These are phyloP conservation scores for Mycteria americana DNA, from an alignment of 2,797 vertebrate species.

Conservation along the genomic window DNA sequence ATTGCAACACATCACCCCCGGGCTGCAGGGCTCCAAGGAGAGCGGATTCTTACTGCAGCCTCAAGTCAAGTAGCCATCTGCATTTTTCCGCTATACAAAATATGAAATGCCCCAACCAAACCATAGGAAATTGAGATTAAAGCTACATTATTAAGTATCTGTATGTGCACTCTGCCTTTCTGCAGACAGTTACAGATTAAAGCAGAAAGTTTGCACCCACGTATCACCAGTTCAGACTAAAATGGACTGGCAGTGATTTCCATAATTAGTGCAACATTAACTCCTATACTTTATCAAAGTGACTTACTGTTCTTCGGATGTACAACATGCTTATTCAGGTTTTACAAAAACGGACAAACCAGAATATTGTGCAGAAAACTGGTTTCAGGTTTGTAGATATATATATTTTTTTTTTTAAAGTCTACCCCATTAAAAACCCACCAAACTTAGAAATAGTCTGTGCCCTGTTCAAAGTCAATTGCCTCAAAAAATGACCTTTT, in stretches of 20 bases:
- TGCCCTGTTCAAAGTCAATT: neutral
- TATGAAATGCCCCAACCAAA: slow-evolving; percentile 27
- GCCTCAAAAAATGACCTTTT: neutral
- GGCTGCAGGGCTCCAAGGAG: neutral
- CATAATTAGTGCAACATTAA: slow-evolving; percentile 58
- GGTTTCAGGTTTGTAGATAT: neutral
- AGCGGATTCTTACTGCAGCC: neutral
- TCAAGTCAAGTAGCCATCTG: neutral
- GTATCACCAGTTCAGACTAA: slow-evolving; percentile 21
- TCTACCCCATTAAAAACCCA: slow-evolving; percentile 22
- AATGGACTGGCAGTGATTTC: slow-evolving; percentile 64
- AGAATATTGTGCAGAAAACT: slow-evolving; percentile 34
- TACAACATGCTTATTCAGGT: slow-evolving; percentile 15
- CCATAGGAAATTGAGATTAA: slow-evolving; percentile 35
- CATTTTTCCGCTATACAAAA: neutral
- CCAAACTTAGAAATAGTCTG: neutral
- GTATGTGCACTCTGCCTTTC: slow-evolving; percentile 18
- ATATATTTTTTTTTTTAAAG: neutral
- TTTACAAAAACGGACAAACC: slow-evolving; percentile 45
- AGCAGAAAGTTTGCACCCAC: slow-evolving; percentile 8
- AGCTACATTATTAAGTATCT: slow-evolving; percentile 37
- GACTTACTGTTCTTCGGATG: slow-evolving; percentile 40
- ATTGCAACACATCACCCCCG: neutral
- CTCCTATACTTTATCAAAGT: slow-evolving; percentile 30
- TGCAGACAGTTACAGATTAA: neutral